These are phyloP conservation scores for Kryptolebias ocellatus DNA, from an alignment of 2,797 vertebrate species.

Conservation along the genomic window DNA sequence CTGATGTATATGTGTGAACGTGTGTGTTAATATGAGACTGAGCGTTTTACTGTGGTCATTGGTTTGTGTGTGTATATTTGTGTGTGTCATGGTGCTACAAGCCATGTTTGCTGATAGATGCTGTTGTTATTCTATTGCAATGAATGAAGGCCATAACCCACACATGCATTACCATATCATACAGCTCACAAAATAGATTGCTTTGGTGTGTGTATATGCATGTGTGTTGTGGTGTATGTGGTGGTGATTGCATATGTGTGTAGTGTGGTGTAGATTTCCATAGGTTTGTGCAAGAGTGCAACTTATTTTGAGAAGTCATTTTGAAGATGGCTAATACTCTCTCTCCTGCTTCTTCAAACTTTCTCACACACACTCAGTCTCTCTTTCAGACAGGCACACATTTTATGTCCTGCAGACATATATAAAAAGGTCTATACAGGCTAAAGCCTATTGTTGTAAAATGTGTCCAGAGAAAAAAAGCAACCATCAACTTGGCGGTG, in stretches of 20 bases:
- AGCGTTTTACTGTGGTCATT: slow-evolving; percentile 8
- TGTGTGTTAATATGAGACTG: slow-evolving; percentile 33
- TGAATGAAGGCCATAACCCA: slow-evolving; percentile 67
- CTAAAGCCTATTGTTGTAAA: slow-evolving; percentile 57
- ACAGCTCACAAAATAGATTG: slow-evolving; percentile 50
- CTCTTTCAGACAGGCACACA: slow-evolving; percentile 12
- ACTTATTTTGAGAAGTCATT: slow-evolving; percentile 53
- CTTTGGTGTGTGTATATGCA: slow-evolving; percentile 15
- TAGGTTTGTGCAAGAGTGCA: slow-evolving; percentile 27
- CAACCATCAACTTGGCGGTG: slow-evolving; percentile 35
- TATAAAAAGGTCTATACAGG: slow-evolving; percentile 36
- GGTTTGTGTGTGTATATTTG: slow-evolving; percentile 2
- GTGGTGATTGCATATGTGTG: not conserved
- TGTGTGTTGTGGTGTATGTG: slow-evolving; percentile 6
- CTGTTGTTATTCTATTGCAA: slow-evolving; percentile 49
- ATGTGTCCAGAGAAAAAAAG: slow-evolving; percentile 46
- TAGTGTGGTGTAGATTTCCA: not conserved
- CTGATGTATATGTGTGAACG: slow-evolving; percentile 10
- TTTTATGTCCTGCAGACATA: slow-evolving; percentile 13
- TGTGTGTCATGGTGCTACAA: slow-evolving; percentile 18
- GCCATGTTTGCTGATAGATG: slow-evolving; percentile 56
- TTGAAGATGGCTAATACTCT: slow-evolving; percentile 44
- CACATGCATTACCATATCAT: slow-evolving; percentile 66
- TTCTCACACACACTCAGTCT: slow-evolving; percentile 1
- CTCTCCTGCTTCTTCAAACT: not conserved